phyloP scores from a whole-genome alignment of 2,113 vertebrate genomes.

The Alosa alosa region DNA sequence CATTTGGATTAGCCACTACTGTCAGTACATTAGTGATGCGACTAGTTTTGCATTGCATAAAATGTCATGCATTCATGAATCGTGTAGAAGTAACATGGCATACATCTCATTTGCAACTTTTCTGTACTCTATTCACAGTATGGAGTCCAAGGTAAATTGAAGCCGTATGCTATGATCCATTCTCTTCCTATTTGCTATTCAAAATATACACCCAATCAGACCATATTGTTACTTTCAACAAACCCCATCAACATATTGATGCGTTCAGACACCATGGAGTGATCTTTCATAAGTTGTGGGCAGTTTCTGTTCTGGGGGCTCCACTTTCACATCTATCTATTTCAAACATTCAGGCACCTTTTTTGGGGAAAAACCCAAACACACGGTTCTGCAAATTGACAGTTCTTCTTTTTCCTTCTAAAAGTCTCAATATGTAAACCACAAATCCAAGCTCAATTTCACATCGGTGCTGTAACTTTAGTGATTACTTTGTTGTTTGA shows the following conservation, averaged over 20 bases:
- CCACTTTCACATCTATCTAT: too few relatives aligned
- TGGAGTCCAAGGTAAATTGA: constrained; percentile 36
- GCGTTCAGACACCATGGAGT: not conserved
- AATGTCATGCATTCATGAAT: not conserved
- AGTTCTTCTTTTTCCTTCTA: too few relatives aligned
- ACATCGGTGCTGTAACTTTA: not conserved
- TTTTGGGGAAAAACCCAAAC: too few relatives aligned
- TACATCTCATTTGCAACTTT: not conserved
- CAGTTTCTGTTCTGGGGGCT: not conserved
- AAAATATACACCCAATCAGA: not conserved
- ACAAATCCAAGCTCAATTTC: not conserved
- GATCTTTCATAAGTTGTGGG: not conserved
- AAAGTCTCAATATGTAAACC: not conserved
- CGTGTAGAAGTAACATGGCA: not conserved
- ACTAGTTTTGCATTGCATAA: not conserved
- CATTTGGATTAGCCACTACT: too few relatives aligned
- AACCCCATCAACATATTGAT: not conserved
- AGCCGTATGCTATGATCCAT: not conserved
- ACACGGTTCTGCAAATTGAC: too few relatives aligned
- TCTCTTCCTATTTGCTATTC: not conserved
- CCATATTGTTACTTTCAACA: not conserved
- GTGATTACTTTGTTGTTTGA: not conserved
- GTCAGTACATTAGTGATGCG: too few relatives aligned
- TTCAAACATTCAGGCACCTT: too few relatives aligned
- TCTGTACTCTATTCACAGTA: constrained; percentile 50